A percentile compares a stretch with the other conserved stretches of the same genome.
Conservation (phyloP, 2,888 invertebrate genomes). For the Meteorus cinctellus region DNA sequence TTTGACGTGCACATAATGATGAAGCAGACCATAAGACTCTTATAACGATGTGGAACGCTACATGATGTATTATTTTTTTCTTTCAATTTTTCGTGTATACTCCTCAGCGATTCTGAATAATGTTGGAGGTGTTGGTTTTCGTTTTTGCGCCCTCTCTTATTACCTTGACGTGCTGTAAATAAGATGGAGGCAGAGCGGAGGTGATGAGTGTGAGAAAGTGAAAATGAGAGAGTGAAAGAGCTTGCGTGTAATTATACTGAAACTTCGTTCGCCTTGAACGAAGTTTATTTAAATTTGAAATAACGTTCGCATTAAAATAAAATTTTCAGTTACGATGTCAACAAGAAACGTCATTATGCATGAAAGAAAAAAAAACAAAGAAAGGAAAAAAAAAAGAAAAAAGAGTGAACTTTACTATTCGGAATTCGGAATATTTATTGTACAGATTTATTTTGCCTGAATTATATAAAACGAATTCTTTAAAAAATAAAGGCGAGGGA, state of each 20-base stretch:
- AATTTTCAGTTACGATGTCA: not conserved
- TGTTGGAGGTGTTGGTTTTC: not conserved
- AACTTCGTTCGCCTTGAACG: constrained; percentile 20
- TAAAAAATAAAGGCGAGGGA: not conserved
- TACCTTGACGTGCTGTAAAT: constrained; percentile 27
- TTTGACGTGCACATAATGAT: constrained; percentile 3
- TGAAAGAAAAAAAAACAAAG: not conserved
- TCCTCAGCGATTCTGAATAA: not conserved
- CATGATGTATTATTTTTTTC: not conserved
- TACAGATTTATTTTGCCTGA: not conserved
- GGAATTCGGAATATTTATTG: not conserved
- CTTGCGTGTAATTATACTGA: constrained; percentile 17
- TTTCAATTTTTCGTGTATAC: not conserved
- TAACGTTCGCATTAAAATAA: constrained; percentile 1
- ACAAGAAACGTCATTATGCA: not conserved
- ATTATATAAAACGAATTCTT: not conserved
- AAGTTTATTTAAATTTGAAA: not conserved
- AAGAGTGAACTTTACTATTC: not conserved
- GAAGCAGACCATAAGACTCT: constrained; percentile 9
- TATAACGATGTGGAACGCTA: constrained; percentile 1
- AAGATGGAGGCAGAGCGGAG: not conserved
- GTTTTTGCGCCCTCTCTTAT: constrained; percentile 5
- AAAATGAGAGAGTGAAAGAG: not conserved
- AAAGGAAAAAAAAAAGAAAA: not conserved
- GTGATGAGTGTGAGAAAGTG: constrained; percentile 12